phyloP scores from a whole-genome alignment of 1,140 invertebrate genomes.

The Micrasema minimum region DNA sequence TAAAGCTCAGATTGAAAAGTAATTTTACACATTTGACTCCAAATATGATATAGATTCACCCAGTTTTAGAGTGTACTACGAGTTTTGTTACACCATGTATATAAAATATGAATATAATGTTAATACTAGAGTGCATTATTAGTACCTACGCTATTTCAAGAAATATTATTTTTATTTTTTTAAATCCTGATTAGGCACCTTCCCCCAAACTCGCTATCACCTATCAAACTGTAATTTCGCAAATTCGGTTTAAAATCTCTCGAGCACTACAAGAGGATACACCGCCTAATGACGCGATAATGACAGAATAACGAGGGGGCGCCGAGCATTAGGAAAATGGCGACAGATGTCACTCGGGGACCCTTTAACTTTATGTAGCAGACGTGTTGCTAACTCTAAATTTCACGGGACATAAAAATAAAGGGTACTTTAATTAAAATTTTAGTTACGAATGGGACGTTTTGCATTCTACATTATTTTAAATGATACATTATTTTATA shows the following conservation, averaged over 20 bases:
- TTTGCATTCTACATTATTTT: neutral
- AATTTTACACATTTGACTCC: too few species aligned
- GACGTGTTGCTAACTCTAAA: conserved; percentile 6
- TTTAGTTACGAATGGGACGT: neutral
- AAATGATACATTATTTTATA: neutral
- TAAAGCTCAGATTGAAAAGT: too few species aligned
- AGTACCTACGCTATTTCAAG: neutral
- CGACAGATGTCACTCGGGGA: neutral
- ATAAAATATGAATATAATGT: too few species aligned
- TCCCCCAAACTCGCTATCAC: too few species aligned
- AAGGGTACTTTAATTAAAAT: neutral
- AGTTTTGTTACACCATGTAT: too few species aligned
- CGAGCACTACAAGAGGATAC: neutral
- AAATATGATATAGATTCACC: neutral
- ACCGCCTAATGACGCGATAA: neutral
- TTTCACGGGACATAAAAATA: neutral
- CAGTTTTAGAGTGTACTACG: neutral
- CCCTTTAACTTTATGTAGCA: neutral
- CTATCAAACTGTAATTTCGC: neutral
- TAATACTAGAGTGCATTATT: neutral
- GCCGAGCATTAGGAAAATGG: neutral
- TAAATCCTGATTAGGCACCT: neutral
- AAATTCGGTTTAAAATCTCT: neutral
- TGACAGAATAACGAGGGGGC: neutral
- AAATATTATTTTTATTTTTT: neutral